Evolutionary conservation across 2,113 vertebrate genomes (phyloP), one percentile per base, ranked within the genome.

Genomic region (Siniperca knerii): DNA sequence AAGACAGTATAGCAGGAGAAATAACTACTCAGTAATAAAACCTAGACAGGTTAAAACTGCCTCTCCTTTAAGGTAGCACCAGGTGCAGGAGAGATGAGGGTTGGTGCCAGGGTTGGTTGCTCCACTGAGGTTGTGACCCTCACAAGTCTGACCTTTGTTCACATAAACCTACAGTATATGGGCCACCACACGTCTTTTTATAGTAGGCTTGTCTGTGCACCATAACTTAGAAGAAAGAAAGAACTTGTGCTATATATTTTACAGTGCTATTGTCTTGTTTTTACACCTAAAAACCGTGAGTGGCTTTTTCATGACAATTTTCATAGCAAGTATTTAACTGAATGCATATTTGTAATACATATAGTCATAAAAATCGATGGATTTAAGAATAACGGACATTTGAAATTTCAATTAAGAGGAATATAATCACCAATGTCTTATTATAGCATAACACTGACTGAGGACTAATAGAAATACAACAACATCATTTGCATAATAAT

Each of bases 11-110:
- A 80, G 81, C 81, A 62, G 86, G 66, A 91, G 60, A 79, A 84
- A 44, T 58, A 87, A 84, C 82, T 88, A 79, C 7, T 76, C 86
- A 77, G 91, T 92, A 86, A 86, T 92, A 76, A 92, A 93, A 89
- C 50, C 81, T 77, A 83, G 75, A n/a, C 6, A 42, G 64, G 79
- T 40, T 67, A 1, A 90, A 86, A 72, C 80, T 73, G 82, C 83
- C 40, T 77, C 55, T 81, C 54, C 54, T 87, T 76, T 66, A 52
- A 86, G 77, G 75, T 48, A 48, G 69, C 64, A 81, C 64, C 78
- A 78, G 79, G 29, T 73, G 81, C 55, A 80, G 81, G 40, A 75
- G 72, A 76, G 62, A 48, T 57, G 57, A 83, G 75, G 64, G 69
- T 57, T 77, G 35, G 57, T 48, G 65, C 12, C 48, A 25, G 57